Base-by-base conservation (phyloP, 2,797 vertebrate genomes). In the Antrozous pallidus region DNA sequence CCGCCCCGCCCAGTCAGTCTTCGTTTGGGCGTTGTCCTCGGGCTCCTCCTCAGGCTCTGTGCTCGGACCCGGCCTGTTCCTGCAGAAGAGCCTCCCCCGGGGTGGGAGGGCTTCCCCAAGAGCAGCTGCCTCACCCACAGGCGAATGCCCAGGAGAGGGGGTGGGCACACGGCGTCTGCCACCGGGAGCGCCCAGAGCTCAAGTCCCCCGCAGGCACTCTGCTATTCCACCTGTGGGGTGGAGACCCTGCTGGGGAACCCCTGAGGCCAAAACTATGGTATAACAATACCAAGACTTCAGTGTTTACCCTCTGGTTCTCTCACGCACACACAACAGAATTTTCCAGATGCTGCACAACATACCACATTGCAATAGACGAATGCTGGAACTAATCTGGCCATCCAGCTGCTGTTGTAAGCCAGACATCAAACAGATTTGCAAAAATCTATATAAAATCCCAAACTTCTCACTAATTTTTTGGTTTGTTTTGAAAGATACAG, bases 401-500 rank as follows among this genome's bases (percentile, higher is more conserved):
- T 20, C 36, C 58, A 28, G 31, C 47, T 67, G 22, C 69, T 81
- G 40, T 33, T 31, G 71, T 33, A 40, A 89, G 28, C 16, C 13
- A 63, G 47, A 31, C 22, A 49, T 78, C 63, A 40, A 84, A 83
- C 45, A 78, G 26, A 22, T 49, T 54, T 61, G 31, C 67, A 74
- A 74, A 84, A 47, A n/a, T 2, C 13, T 67, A n/a, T 56, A 33
- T 20, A 63, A 71, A 70, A 49, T 83, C 42, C 40, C 49, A 28
- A 83, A 22, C 36, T n/a, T 58, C 38, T 82, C 45, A 80, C 31
- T 65, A 31, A 42, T 16, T 47, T 61, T 67, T 75, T 36, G 36
- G 42, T 69, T 70, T 88, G n/a, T 85, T 81, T 90, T 8, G 31
- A n/a, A 88, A 88, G n/a, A n/a, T n/a, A n/a, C n/a, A n/a, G n/a